Evolutionary conservation across 1,140 invertebrate species (phyloP), one percentile per base, ranked within the genome.

Genomic region (Rhagoletis zephyria): DNA sequence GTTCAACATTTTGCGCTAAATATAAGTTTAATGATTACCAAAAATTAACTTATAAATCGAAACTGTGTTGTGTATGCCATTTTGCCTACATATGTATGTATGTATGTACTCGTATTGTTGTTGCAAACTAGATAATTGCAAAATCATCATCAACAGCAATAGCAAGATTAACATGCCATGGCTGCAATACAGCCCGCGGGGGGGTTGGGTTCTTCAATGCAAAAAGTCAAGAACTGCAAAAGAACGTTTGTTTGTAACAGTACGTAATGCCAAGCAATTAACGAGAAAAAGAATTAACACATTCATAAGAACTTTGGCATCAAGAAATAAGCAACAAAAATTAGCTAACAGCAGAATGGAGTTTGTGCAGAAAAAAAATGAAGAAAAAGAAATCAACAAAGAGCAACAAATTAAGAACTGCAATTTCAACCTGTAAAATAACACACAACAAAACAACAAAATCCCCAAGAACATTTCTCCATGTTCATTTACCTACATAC

Each of bases 361-460:
- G 67, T 74, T 16, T n/a, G 4, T 56, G 74, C 0, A n/a, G 74
- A 12, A 81, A n/a, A 56, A 56, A 81, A 81, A 30, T 0, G 30
- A 30, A 30, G 30, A 30, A 30, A 30, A 30, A 30, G 30, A 30
- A 30, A 30, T 30, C 30, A 30, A 30, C 30, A 30, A 30, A 30
- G 30, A 30, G 30, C 30, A 30, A 30, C 30, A 30, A 81, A 56
- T 56, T 81, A n/a, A 81, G 74, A 51, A 81, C 48, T 81, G 74
- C 74, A 81, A 81, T 81, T 81, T 81, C 74, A 81, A 81, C 74
- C 74, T 81, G 74, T 81, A 81, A 81, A 81, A 81, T 81, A 81
- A 81, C 45, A 81, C n/a, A 81, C 45, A n/a, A n/a, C n/a, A n/a
- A n/a, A n/a, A n/a, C n/a, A n/a, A n/a, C 48, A 56, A 81, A 81